Conservation (phyloP, 2,113 vertebrate genomes). For the Genyomyrus donnyi region DNA sequence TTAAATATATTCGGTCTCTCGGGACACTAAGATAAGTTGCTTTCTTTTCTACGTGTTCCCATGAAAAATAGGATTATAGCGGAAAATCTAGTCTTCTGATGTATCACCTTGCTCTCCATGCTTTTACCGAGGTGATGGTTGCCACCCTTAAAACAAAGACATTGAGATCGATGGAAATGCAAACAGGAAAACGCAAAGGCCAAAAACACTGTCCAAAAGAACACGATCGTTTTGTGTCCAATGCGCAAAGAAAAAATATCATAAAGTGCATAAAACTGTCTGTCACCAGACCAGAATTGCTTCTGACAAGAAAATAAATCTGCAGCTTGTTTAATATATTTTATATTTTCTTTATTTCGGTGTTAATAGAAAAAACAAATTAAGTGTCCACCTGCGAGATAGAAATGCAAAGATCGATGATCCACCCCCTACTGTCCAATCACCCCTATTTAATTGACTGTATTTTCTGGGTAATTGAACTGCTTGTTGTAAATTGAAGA, state of each 20-base stretch:
- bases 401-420: slow-evolving; percentile 99
- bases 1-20: slow-evolving; percentile 90
- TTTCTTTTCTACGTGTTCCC: slow-evolving; percentile 76
- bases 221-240: slow-evolving; percentile 79
- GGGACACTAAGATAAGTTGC: slow-evolving; percentile 77
- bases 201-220: slow-evolving; percentile 93
- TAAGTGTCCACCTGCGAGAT: slow-evolving; percentile 98
- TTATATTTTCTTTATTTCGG: slow-evolving; percentile 99
- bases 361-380: slow-evolving; percentile 99
- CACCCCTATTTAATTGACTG: slow-evolving; percentile 99
- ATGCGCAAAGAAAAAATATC: slow-evolving; percentile 84
- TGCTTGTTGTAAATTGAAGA: slow-evolving; percentile 99
- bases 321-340: slow-evolving; percentile 98
- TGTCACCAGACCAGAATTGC: slow-evolving; percentile 91
- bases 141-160: slow-evolving; percentile 96
- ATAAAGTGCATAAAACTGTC: slow-evolving; percentile 92
- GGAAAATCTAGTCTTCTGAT: slow-evolving; percentile 90
- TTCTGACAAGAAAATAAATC: slow-evolving; percentile 99
- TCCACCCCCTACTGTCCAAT: slow-evolving; percentile 99
- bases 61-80: slow-evolving; percentile 98
- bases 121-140: slow-evolving; percentile 92
- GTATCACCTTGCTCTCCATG: slow-evolving; percentile 88
- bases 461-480: slow-evolving; percentile 99
- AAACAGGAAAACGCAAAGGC: slow-evolving; percentile 91
- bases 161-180: slow-evolving; percentile 95